Conservation (phyloP, 2,888 invertebrate genomes). For the Chrysina gloriosa region DNA sequence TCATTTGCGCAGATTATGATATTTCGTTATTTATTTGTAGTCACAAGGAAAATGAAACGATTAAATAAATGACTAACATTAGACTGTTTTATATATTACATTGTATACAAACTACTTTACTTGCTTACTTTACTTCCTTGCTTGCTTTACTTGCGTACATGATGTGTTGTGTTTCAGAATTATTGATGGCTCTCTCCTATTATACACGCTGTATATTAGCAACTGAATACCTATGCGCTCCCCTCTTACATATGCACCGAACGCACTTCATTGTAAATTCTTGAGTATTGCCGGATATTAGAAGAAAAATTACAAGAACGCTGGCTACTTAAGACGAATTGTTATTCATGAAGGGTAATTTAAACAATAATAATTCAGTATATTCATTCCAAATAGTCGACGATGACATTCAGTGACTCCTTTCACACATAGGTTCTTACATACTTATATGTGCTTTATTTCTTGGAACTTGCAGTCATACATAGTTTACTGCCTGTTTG, state of each 20-base stretch:
- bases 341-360: conserved; percentile 49
- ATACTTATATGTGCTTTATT: conserved; percentile 38
- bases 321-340: conserved; percentile 47
- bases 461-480: conserved; percentile 48
- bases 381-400: conserved; percentile 44
- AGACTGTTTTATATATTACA: too few relatives aligned
- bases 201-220: too few relatives aligned
- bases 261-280: conserved; percentile 45
- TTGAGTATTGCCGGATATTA: conserved; percentile 48
- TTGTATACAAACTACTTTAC: too few relatives aligned
- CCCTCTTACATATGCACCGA: conserved; percentile 32
- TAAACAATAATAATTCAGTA: conserved; percentile 50
- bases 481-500: conserved; percentile 21
- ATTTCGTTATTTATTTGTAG: too few relatives aligned
- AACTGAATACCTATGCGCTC: conserved; percentile 23
- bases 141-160: too few relatives aligned
- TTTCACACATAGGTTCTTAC: conserved; percentile 48
- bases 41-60: too few relatives aligned
- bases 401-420: conserved; percentile 46
- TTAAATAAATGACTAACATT: too few relatives aligned
- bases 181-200: too few relatives aligned
- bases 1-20: too few relatives aligned
- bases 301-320: conserved; percentile 49
- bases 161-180: too few relatives aligned
- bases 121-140: too few relatives aligned